Conservation (phyloP, 1,140 invertebrate species). For the Tetranychus urticae region DNA sequence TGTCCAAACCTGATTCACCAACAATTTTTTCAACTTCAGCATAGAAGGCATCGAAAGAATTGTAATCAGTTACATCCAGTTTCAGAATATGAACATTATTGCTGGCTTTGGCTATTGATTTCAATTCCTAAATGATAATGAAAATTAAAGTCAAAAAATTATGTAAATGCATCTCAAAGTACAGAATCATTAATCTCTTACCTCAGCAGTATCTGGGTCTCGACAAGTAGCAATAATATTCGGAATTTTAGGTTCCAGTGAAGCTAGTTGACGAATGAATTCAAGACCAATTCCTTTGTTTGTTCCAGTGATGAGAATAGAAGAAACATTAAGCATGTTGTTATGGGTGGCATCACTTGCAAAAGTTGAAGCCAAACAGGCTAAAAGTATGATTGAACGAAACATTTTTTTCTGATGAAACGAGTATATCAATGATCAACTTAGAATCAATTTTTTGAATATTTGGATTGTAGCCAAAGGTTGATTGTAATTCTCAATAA, state of each 20-base stretch:
- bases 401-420: too few species aligned
- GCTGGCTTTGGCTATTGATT: too few species aligned
- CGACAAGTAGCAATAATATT: slow-evolving; percentile 49
- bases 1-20: slow-evolving; percentile 41
- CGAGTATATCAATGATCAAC: too few species aligned
- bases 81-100: neutral
- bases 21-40: slow-evolving; percentile 20
- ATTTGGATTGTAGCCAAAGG: too few species aligned
- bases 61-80: slow-evolving; percentile 11
- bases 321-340: neutral
- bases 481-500: too few species aligned
- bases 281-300: slow-evolving; percentile 67
- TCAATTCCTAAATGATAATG: too few species aligned
- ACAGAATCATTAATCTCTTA: neutral
- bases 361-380: too few species aligned
- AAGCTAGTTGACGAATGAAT: slow-evolving; percentile 39
- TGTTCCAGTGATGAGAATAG: slow-evolving; percentile 55
- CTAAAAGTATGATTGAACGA: too few species aligned
- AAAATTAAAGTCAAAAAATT: neutral
- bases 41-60: slow-evolving; percentile 7
- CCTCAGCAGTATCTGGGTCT: slow-evolving; percentile 22
- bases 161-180: too few species aligned
- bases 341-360: too few species aligned
- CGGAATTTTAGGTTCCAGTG: slow-evolving; percentile 26
- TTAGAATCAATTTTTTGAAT: too few species aligned